A percentile compares a stretch with the other conserved stretches of the same genome.
Evolutionary conservation across 2,113 vertebrate genomes (phyloP).

Genomic region (Addax nasomaculatus): DNA sequence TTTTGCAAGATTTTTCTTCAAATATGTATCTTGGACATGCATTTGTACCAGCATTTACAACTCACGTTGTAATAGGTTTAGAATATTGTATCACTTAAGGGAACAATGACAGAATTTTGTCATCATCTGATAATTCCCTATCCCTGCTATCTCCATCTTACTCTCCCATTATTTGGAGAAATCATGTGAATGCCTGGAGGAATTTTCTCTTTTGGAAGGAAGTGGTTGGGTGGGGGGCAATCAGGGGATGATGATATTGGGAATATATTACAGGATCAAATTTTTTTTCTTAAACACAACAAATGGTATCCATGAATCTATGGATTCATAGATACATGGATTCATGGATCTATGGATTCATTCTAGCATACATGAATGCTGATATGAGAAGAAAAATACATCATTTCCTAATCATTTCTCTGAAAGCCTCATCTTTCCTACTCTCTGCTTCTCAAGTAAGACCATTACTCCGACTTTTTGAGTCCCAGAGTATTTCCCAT

Average conservation of each 20-base stretch:
- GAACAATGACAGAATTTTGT: not conserved
- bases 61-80: not conserved
- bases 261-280: not conserved
- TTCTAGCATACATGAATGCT: not conserved
- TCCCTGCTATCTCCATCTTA: not conserved
- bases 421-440: not conserved
- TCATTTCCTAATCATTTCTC: not conserved
- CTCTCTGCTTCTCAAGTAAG: not conserved
- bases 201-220: not conserved
- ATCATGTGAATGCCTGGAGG: not conserved
- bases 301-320: not conserved
- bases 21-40: not conserved
- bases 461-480: not conserved
- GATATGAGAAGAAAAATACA: not conserved
- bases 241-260: not conserved
- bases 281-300: not conserved
- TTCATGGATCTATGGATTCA: not conserved
- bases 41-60: not conserved
- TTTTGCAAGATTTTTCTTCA: not conserved
- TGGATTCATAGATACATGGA: not conserved
- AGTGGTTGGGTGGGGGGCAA: fast-evolving
- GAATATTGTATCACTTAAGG: not conserved
- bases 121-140: not conserved
- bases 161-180: not conserved
- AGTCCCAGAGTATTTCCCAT: not conserved